Conservation (phyloP, 2,888 invertebrate species). For the Eustalomyia histrio region DNA sequence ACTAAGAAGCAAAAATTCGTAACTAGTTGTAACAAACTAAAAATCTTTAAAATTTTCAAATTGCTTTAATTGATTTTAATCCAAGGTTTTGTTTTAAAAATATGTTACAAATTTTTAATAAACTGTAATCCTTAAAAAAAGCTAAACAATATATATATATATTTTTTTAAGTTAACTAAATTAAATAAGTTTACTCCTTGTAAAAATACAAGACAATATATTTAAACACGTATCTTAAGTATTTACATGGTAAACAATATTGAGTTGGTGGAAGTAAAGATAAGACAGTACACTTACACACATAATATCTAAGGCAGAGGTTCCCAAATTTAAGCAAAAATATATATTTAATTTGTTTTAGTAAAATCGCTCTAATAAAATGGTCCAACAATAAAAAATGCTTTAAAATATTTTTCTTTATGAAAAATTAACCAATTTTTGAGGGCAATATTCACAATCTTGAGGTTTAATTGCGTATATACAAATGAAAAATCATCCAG, state of each 20-base stretch:
- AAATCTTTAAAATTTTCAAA: too few species aligned
- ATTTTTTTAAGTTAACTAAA: neutral
- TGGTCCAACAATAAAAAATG: too few species aligned
- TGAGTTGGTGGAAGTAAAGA: constrained; percentile 25
- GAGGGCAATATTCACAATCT: too few species aligned
- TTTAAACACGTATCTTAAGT: constrained; percentile 41
- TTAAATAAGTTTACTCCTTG: constrained; percentile 13
- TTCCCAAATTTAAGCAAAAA: neutral
- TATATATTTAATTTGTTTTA: too few species aligned
- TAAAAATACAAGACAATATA: constrained; percentile 31
- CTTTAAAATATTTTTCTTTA: too few species aligned
- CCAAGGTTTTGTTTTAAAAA: neutral
- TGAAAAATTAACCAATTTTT: too few species aligned
- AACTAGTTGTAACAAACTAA: too few species aligned
- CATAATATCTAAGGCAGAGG: neutral
- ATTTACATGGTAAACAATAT: constrained; percentile 36
- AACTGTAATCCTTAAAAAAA: neutral
- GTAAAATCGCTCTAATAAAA: too few species aligned
- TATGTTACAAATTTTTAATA: neutral
- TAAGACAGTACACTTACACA: neutral
- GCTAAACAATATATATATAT: neutral
- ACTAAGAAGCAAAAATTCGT: too few species aligned
- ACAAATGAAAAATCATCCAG: too few species aligned
- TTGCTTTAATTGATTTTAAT: too few species aligned
- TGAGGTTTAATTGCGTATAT: too few species aligned